Conservation (phyloP, 2,113 vertebrate species). For the Natator depressus region DNA sequence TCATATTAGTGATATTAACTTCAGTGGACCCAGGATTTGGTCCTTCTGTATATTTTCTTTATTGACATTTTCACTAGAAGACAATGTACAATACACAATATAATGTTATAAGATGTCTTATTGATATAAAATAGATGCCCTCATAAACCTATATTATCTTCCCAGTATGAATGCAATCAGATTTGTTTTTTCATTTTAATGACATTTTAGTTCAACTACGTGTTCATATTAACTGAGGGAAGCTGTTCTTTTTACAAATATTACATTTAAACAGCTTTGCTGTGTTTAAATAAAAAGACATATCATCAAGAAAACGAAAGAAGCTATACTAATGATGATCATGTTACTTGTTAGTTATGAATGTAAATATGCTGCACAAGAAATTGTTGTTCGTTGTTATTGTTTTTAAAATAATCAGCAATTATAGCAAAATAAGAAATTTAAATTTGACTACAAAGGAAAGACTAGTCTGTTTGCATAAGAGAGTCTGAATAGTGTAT, state of each 20-base stretch:
- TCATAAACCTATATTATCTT: fast-evolving
- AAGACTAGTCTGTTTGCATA: neutral
- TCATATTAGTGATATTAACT: neutral
- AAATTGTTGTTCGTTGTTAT: neutral
- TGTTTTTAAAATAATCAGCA: neutral
- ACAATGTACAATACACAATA: neutral
- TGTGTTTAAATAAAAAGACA: neutral
- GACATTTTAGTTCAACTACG: neutral
- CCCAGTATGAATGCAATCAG: neutral
- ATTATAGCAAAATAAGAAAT: neutral
- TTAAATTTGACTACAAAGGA: neutral
- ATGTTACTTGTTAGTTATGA: neutral
- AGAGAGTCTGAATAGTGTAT: neutral
- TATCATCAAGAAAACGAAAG: neutral
- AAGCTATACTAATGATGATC: neutral
- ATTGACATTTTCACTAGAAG: neutral
- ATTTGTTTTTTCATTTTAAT: neutral
- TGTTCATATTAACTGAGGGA: neutral
- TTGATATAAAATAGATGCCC: neutral
- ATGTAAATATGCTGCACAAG: neutral
- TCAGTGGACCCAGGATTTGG: neutral
- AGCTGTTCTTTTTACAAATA: neutral
- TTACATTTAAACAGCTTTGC: neutral
- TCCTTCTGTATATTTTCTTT: neutral
- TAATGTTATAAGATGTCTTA: neutral